Evolutionary conservation across 2,113 vertebrate species (phyloP).

Genomic region (Eonycteris spelaea): DNA sequence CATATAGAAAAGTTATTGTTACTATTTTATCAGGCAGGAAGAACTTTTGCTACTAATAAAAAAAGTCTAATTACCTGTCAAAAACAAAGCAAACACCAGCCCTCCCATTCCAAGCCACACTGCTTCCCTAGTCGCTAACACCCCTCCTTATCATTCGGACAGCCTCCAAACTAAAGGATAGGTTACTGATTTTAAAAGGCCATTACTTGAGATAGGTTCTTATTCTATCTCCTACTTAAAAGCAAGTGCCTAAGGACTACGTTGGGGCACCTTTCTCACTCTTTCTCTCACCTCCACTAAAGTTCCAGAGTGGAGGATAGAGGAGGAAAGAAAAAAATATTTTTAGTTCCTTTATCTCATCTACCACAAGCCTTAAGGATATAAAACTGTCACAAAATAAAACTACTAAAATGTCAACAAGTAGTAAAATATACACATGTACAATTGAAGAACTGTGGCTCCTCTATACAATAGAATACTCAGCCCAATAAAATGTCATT

Average conservation of each 20-base stretch:
- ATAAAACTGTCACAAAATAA: slow-evolving; percentile 13
- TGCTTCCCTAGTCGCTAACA: neutral
- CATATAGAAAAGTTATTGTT: neutral
- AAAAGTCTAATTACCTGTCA: neutral
- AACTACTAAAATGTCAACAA: neutral
- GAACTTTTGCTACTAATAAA: neutral
- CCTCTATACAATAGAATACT: neutral
- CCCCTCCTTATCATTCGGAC: neutral
- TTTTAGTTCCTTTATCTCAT: neutral
- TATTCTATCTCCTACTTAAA: neutral
- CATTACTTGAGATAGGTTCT: neutral
- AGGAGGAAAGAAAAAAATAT: neutral
- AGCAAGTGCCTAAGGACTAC: neutral
- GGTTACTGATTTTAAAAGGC: neutral
- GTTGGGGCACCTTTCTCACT: neutral
- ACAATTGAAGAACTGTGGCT: neutral
- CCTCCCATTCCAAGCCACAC: neutral
- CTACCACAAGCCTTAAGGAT: neutral
- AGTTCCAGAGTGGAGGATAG: neutral
- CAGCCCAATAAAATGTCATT: neutral
- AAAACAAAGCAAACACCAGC: neutral
- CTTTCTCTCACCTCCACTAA: neutral
- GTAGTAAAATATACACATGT: neutral
- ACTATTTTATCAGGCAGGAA: slow-evolving; percentile 22
- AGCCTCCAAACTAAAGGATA: neutral